Evolutionary conservation across 1,140 invertebrate species (phyloP).

Genomic region (Cydia fagiglandana): DNA sequence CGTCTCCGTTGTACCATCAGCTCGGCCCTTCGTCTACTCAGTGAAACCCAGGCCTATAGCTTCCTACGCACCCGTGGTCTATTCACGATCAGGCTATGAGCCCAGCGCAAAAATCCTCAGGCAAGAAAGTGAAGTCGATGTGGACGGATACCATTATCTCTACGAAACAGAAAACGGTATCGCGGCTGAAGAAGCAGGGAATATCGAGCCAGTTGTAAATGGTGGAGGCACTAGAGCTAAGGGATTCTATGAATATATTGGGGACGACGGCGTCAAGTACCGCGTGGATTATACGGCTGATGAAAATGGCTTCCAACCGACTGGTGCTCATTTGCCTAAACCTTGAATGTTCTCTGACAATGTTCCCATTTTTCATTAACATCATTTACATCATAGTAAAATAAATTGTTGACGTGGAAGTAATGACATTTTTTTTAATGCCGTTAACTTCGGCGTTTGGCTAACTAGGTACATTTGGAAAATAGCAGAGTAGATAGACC

Average conservation of each 20-base stretch:
- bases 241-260: conserved; percentile 82
- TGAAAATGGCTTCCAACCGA: conserved; percentile 83
- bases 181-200: conserved; percentile 67
- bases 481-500: too few relatives aligned
- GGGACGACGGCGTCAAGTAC: conserved; percentile 79
- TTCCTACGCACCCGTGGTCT: conserved; percentile 22
- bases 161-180: conserved; percentile 73
- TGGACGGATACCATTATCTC: conserved; percentile 60
- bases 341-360: conserved; percentile 24
- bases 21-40: conserved; percentile 16
- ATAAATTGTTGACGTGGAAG: conserved; percentile 20
- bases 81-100: conserved; percentile 45
- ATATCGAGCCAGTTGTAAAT: conserved; percentile 78
- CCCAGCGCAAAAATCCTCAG: conserved; percentile 56
- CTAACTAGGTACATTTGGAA: too few relatives aligned
- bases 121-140: conserved; percentile 57
- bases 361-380: conserved; percentile 30
- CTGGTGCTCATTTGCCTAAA: conserved; percentile 76
- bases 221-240: conserved; percentile 82
- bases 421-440: background rate
- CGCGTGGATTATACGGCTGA: conserved; percentile 83
- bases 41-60: conserved; percentile 3
- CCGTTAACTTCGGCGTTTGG: too few relatives aligned
- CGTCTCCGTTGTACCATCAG: background rate
- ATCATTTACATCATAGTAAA: conserved; percentile 2